phyloP scores from a whole-genome alignment of 2,888 invertebrate species.

The Plutella xylostella region DNA sequence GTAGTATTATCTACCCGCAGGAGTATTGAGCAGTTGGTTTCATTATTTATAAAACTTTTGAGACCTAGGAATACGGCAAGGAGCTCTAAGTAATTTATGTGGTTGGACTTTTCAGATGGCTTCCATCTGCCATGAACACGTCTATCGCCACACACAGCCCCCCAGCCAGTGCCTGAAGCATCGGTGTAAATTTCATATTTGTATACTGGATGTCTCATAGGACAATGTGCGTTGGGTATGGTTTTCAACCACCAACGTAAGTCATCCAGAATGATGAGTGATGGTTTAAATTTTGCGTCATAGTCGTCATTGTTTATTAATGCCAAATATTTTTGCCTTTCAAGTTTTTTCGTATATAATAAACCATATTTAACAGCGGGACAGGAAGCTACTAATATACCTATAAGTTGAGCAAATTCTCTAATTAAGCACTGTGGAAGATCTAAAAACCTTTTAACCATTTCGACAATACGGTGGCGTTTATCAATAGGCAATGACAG shows the following conservation, averaged over 20 bases:
- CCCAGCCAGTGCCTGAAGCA: conserved; percentile 1
- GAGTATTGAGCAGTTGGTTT: not conserved
- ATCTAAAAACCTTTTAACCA: not conserved
- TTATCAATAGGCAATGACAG: not conserved
- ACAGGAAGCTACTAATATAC: not conserved
- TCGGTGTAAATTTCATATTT: conserved; percentile 3
- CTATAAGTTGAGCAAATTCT: not conserved
- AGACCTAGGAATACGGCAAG: conserved; percentile 7
- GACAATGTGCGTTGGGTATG: not conserved
- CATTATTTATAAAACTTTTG: conserved; percentile 2
- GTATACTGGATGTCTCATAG: not conserved
- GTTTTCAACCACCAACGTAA: conserved; percentile 3
- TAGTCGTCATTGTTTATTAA: conserved; percentile 1
- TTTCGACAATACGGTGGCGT: not conserved
- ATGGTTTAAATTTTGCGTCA: not conserved
- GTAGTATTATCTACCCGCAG: conserved; percentile 7
- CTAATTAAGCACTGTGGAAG: not conserved
- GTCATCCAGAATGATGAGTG: not conserved
- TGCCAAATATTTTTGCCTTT: conserved; percentile 2
- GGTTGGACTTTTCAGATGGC: not conserved
- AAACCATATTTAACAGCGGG: conserved; percentile 1
- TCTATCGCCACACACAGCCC: not conserved
- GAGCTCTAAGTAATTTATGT: conserved; percentile 6
- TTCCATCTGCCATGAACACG: not conserved
- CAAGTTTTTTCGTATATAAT: conserved; percentile 3